Conservation (phyloP, 1,140 invertebrate species). For the Arctopsyche grandis region DNA sequence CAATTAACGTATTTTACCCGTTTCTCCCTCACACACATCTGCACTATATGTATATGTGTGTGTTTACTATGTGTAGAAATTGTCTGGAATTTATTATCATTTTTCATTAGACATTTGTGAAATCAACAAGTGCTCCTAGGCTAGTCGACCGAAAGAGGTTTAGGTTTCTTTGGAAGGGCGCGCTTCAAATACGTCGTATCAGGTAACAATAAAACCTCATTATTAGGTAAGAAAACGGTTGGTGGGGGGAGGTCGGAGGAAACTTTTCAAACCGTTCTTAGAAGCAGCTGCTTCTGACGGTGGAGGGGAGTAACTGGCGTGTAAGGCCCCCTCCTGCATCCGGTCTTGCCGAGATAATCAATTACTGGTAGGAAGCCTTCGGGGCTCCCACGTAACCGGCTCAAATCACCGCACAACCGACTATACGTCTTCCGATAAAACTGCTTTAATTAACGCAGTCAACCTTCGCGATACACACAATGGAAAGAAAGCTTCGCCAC, state of each 20-base stretch:
- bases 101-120: neutral
- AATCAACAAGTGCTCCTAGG: too few relatives aligned
- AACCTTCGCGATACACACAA: neutral
- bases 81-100: neutral
- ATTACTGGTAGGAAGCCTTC: slow-evolving; percentile 24
- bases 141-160: too few relatives aligned
- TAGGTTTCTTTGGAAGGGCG: too few relatives aligned
- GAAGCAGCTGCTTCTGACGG: neutral
- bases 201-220: too few relatives aligned
- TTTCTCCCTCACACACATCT: neutral
- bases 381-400: slow-evolving; percentile 5
- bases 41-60: neutral
- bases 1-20: slow-evolving; percentile 25
- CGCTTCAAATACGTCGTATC: too few relatives aligned
- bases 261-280: neutral
- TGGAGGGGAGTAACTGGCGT: neutral
- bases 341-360: slow-evolving; percentile 18
- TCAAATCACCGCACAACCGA: neutral
- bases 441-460: slow-evolving; percentile 18
- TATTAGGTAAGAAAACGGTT: neutral
- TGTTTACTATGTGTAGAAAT: neutral
- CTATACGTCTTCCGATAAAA: slow-evolving; percentile 22
- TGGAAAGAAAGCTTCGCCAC: neutral
- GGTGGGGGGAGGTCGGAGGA: neutral
- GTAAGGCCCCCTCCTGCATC: neutral